phyloP scores from a whole-genome alignment of 2,113 vertebrate genomes.

The Melanocharis versteri region DNA sequence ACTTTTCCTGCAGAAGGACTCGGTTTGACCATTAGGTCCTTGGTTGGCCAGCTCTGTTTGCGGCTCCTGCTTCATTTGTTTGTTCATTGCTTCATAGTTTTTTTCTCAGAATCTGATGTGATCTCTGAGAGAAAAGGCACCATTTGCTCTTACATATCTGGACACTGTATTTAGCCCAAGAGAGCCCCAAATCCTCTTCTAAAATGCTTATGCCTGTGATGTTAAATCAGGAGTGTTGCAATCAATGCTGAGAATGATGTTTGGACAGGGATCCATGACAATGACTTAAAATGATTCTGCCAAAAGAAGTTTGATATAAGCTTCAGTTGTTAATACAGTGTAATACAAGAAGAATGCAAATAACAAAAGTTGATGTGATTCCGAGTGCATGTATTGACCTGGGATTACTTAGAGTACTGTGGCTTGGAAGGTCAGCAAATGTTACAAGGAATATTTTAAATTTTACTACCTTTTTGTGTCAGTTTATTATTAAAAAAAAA shows the following conservation, averaged over 20 bases:
- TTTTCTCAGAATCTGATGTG: background rate
- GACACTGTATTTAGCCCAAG: fast-evolving
- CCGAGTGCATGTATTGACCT: background rate
- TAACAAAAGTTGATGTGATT: background rate
- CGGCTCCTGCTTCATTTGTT: background rate
- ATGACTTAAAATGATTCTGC: background rate
- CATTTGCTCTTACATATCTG: background rate
- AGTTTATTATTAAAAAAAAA: background rate
- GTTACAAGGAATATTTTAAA: background rate
- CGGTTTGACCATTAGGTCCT: background rate
- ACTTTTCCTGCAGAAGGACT: background rate
- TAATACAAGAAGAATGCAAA: conserved; percentile 2
- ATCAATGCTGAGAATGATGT: background rate
- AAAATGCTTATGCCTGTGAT: background rate
- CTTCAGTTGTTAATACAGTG: background rate
- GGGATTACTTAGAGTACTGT: background rate
- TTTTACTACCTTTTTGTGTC: background rate
- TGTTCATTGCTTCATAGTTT: background rate
- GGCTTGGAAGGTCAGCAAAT: background rate
- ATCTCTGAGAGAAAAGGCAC: background rate
- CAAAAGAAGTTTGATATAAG: background rate
- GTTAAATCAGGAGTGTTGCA: background rate
- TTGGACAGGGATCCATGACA: background rate
- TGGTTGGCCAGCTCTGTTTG: background rate
- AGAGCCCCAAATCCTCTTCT: background rate